These are phyloP conservation scores for Gymnodraco acuticeps DNA, from an alignment of 2,797 vertebrate genomes.

Conservation along the genomic window DNA sequence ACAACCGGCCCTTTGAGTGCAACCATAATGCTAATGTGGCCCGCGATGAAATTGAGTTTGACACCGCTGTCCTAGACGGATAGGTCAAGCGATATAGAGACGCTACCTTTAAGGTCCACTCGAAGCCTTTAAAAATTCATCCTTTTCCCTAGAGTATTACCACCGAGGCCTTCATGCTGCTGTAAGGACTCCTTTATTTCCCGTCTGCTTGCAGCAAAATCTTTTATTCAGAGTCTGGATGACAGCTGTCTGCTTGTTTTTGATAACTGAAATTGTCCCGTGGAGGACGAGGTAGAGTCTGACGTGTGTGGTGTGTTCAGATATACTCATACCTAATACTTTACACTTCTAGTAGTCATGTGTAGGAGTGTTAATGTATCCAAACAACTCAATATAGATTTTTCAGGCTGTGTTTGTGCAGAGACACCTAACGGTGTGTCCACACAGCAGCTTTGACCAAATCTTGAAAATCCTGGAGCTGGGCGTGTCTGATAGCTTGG, in stretches of 20 bases:
- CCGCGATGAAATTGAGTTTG: no score
- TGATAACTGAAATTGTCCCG: constrained; percentile 41
- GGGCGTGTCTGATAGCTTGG: no score
- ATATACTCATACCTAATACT: constrained; percentile 2
- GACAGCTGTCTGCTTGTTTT: constrained; percentile 71
- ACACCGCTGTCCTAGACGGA: constrained; percentile 7
- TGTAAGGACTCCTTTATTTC: constrained; percentile 57
- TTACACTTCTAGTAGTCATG: background rate
- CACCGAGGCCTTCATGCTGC: constrained; percentile 26
- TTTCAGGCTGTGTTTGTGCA: background rate
- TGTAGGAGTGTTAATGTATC: background rate
- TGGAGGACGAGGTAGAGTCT: constrained; percentile 28
- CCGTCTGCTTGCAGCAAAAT: constrained; percentile 63
- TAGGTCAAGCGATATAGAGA: constrained; percentile 34
- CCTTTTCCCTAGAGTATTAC: constrained; percentile 42
- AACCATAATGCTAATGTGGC: no score
- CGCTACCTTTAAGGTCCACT: constrained; percentile 21
- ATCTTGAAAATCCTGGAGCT: no score
- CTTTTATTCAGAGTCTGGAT: constrained; percentile 73
- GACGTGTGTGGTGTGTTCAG: constrained; percentile 11
- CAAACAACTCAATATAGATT: background rate
- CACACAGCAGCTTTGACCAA: no score
- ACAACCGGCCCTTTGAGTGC: no score
- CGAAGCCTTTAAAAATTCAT: constrained; percentile 43
- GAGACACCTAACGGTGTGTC: background rate